Evolutionary conservation across 2,113 vertebrate species (phyloP), one percentile per base, ranked within the genome.

Genomic region (Heliornis fulica): DNA sequence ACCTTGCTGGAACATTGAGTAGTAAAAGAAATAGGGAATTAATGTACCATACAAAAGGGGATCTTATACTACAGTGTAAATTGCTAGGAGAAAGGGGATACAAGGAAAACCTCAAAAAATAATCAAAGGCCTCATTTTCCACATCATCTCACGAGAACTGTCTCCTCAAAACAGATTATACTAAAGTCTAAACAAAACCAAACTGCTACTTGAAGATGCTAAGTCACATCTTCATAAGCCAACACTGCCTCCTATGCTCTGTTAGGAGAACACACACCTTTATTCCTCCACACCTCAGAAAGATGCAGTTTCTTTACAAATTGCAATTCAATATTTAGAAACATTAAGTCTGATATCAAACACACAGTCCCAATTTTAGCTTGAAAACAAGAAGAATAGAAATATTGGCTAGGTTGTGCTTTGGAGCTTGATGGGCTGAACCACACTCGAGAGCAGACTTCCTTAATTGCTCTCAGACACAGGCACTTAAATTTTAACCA

Each of bases 241-340:
- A 87, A 90, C 69, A 46, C 51, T 84, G 87, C 93, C 95, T 95
- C 95, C 91, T 95, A 21, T 29, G 12, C n/a, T 79, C 57, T 14
- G 10, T 22, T 6, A 25, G 21, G 43, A 94, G 70, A 94, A 94
- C 14, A 56, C 23, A 61, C 15, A 10, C 28, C 56, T 48, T 5
- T 75, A 22, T 8, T 63, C 10, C 36, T 80, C 32, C 26, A 36
- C 12, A 19, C 22, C 71, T 54, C 70, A 60, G 34, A 61, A 79
- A 83, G 66, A 13, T 5, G 3, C 17, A 10, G 38, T 53, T 68
- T 56, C 76, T 70, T 40, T 20, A 16, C 36, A 9, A 26, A 34
- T 57, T 66, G 20, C 32, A 59, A 81, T 76, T 60, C 11, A 21
- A 0, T 63, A 45, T 41, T 74, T 72, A 68, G 36, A 87, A 94